phyloP scores from a whole-genome alignment of 2,113 vertebrate species.

The Misgurnus mizolepis region DNA sequence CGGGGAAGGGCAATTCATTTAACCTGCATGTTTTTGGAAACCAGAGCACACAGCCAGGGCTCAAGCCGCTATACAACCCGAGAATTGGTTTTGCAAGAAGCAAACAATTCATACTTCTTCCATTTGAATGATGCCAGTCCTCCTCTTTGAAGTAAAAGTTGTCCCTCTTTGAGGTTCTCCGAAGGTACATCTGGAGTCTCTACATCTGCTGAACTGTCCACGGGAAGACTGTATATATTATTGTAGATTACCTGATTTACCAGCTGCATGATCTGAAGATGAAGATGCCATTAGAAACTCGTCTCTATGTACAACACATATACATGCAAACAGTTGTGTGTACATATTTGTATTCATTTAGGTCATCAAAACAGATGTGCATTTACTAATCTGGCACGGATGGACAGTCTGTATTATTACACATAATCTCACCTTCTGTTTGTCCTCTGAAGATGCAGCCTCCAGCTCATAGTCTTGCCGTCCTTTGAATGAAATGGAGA shows the following conservation, averaged over 20 bases:
- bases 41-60: no score
- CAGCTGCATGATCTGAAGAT: slow-evolving; percentile 73
- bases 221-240: slow-evolving; percentile 66
- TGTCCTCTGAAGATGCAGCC: slow-evolving; percentile 73
- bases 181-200: slow-evolving; percentile 36
- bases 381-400: not conserved
- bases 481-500: slow-evolving; percentile 72
- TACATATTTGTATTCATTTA: not conserved
- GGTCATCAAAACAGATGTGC: not conserved
- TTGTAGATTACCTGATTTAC: slow-evolving; percentile 75
- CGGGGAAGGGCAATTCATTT: no score
- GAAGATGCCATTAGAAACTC: not conserved
- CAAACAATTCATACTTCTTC: slow-evolving; percentile 70
- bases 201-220: slow-evolving; percentile 37
- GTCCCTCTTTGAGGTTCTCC: slow-evolving; percentile 67
- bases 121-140: slow-evolving; percentile 70
- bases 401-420: not conserved
- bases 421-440: slow-evolving; percentile 67
- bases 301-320: no score
- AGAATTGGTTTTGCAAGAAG: not conserved
- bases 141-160: slow-evolving; percentile 70
- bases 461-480: slow-evolving; percentile 77
- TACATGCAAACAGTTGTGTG: no score
- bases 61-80: not conserved
- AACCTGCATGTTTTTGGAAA: no score